These are phyloP conservation scores for Ophonus ardosiacus DNA, from an alignment of 2,888 invertebrate genomes.

Conservation along the genomic window DNA sequence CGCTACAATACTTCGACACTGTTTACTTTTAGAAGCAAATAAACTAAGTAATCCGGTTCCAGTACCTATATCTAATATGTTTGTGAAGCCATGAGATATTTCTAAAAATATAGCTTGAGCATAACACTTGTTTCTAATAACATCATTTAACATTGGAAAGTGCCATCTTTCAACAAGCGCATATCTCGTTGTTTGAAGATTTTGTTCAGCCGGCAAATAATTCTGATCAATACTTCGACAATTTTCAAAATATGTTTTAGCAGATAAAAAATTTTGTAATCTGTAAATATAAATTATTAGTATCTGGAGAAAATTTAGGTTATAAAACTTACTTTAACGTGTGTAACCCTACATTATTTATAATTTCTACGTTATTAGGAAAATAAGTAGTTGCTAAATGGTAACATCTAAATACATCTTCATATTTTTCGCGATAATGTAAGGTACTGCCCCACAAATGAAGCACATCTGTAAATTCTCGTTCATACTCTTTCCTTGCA, in stretches of 20 bases:
- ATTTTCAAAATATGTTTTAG: conserved; percentile 72
- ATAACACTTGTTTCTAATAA: conserved; percentile 82
- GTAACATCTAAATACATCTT: conserved; percentile 74
- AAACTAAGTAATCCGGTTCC: conserved; percentile 87
- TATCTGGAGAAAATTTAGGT: neutral
- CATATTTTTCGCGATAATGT: conserved; percentile 70
- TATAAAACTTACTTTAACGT: conserved; percentile 75
- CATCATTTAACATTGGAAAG: conserved; percentile 89
- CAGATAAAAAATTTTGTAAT: conserved; percentile 70
- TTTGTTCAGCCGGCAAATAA: conserved; percentile 81
- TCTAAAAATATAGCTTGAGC: conserved; percentile 80
- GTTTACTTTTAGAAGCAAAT: conserved; percentile 77
- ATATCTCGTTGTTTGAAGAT: conserved; percentile 83
- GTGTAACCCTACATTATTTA: conserved; percentile 77
- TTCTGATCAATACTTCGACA: conserved; percentile 77
- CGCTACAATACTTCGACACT: conserved; percentile 79
- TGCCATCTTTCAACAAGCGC: conserved; percentile 88
- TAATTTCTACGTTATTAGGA: conserved; percentile 75
- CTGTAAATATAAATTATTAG: conserved; percentile 66
- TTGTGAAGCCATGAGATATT: conserved; percentile 76
- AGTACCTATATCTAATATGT: conserved; percentile 86
- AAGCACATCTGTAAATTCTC: conserved; percentile 69
- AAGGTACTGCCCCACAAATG: conserved; percentile 70
- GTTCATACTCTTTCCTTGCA: conserved; percentile 67
- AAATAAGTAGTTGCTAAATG: conserved; percentile 75